These are phyloP conservation scores for Bergia puertoricense DNA, from an alignment of 92 coral and sea anemone species.

Conservation along the genomic window DNA sequence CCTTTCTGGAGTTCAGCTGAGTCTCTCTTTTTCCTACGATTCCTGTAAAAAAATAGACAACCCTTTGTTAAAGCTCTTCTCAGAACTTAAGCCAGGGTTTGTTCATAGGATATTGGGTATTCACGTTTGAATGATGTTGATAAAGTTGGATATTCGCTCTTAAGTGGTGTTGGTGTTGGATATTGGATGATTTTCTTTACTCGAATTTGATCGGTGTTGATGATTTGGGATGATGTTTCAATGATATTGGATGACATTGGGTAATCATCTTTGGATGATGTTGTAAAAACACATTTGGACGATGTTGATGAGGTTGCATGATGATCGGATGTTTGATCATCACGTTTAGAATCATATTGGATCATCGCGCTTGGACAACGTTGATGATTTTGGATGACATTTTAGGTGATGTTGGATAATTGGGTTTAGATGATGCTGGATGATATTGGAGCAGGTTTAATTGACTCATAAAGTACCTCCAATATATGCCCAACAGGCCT, in stretches of 20 bases:
- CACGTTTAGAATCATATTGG: neutral
- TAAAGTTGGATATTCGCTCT: no score
- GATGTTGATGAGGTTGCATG: neutral
- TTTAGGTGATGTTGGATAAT: neutral
- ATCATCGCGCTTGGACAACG: neutral
- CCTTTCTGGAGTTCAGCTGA: slow-evolving; percentile 77
- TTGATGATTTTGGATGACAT: neutral
- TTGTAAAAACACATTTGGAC: neutral
- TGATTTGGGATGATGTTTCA: no score
- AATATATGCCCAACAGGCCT: neutral
- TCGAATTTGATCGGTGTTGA: no score
- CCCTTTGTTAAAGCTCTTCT: neutral
- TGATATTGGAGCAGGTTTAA: neutral
- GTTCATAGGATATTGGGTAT: no score
- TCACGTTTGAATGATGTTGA: neutral
- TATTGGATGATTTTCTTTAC: no score
- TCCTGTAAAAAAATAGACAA: slow-evolving; percentile 43
- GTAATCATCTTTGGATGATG: neutral
- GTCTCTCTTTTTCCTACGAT: slow-evolving; percentile 72
- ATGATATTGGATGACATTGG: no score
- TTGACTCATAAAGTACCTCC: neutral
- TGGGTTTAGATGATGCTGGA: neutral
- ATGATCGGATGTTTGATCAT: neutral
- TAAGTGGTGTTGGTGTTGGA: no score
- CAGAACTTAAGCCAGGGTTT: neutral